Evolutionary conservation across 2,113 vertebrate genomes (phyloP).

Genomic region (Oreochromis spilurus): DNA sequence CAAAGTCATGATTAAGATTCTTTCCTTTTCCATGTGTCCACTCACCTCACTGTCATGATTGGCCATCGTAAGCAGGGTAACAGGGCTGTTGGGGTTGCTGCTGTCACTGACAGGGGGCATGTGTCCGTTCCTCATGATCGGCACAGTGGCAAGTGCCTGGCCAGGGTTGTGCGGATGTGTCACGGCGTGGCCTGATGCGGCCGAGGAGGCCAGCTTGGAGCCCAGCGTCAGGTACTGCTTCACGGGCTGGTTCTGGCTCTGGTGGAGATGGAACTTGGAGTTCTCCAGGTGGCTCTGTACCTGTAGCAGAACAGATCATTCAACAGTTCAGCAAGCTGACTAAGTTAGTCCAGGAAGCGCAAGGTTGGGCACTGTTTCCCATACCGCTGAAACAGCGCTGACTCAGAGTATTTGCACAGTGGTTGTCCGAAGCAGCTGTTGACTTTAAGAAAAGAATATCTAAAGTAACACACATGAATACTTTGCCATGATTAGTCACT

Average conservation of each 20-base stretch:
- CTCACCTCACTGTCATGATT: slow-evolving; percentile 81
- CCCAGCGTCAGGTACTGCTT: slow-evolving; percentile 89
- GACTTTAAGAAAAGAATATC: not conserved
- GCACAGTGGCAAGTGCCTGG: slow-evolving; percentile 66
- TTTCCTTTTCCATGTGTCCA: not conserved
- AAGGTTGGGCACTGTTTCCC: not conserved
- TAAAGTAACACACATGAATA: not conserved
- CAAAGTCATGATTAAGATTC: not conserved
- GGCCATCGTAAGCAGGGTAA: slow-evolving; percentile 78
- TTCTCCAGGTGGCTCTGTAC: slow-evolving; percentile 88
- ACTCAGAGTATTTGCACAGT: not conserved
- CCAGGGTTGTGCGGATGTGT: slow-evolving; percentile 68
- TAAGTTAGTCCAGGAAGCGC: not conserved
- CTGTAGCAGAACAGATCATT: slow-evolving; percentile 54
- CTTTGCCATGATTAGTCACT: not conserved
- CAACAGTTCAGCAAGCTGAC: not conserved
- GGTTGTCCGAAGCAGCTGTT: not conserved
- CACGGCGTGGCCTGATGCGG: slow-evolving; percentile 68
- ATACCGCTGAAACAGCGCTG: not conserved
- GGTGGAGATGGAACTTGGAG: slow-evolving; percentile 84
- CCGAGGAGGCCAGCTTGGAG: slow-evolving; percentile 77
- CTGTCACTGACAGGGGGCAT: slow-evolving; percentile 65
- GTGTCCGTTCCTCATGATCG: slow-evolving; percentile 77
- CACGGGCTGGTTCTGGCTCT: slow-evolving; percentile 83
- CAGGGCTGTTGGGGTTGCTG: slow-evolving; percentile 71